Conservation (phyloP, 2,113 vertebrate genomes). For the Odobenus rosmarus region DNA sequence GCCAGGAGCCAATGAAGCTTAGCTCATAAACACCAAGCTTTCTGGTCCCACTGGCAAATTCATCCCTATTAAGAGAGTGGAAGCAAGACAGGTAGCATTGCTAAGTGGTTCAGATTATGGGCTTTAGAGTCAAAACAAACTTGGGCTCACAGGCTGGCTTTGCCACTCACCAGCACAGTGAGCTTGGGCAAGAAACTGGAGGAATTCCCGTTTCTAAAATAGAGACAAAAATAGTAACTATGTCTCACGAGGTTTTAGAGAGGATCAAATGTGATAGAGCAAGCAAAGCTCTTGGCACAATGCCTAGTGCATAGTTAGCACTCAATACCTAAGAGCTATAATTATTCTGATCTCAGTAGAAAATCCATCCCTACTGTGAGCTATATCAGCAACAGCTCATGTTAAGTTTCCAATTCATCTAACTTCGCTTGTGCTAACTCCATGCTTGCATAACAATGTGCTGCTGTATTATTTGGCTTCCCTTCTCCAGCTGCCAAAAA, state of each 20-base stretch:
- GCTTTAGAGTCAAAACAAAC: conserved; percentile 19
- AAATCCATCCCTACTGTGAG: conserved; percentile 8
- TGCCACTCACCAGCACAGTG: background rate
- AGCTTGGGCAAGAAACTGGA: background rate
- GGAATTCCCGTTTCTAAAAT: conserved; percentile 11
- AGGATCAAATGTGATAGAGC: conserved; percentile 20
- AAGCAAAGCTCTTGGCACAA: background rate
- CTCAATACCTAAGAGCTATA: background rate
- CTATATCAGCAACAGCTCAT: background rate
- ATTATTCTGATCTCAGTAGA: conserved; percentile 2
- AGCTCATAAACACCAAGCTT: background rate
- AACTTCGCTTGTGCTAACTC: background rate
- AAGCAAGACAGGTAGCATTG: background rate
- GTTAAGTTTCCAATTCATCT: conserved; percentile 24
- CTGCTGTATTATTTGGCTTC: background rate
- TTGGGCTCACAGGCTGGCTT: background rate
- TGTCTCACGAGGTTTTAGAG: conserved; percentile 17
- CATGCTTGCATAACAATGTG: background rate
- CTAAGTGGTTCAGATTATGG: background rate
- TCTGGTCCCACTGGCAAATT: background rate
- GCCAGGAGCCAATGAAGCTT: background rate
- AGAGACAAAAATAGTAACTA: conserved; percentile 6
- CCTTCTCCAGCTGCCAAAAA: background rate
- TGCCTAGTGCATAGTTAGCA: background rate
- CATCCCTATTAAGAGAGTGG: background rate